phyloP scores from a whole-genome alignment of 1,140 invertebrate species.

The Diachasmimorpha longicaudata region DNA sequence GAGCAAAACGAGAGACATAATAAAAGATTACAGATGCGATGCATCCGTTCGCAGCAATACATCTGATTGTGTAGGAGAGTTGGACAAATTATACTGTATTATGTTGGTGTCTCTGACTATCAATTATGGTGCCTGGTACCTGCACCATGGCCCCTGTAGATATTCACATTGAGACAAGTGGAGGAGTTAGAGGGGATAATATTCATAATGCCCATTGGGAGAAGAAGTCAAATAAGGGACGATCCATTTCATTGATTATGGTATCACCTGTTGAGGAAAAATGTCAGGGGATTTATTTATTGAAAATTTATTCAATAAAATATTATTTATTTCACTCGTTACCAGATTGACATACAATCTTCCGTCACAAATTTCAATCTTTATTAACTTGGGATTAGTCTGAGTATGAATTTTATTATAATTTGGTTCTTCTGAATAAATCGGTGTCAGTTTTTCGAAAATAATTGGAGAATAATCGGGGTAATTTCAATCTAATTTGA shows the following conservation, averaged over 20 bases:
- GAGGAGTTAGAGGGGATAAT: background rate
- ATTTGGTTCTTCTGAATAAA: too few species aligned
- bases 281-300: too few species aligned
- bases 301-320: too few species aligned
- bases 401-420: too few species aligned
- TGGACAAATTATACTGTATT: slow-evolving; percentile 62
- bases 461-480: too few species aligned
- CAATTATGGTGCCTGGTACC: slow-evolving; percentile 47
- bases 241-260: slow-evolving; percentile 59
- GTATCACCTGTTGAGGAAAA: slow-evolving; percentile 34
- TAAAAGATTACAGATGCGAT: slow-evolving; percentile 61
- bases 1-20: slow-evolving; percentile 39
- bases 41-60: slow-evolving; percentile 61
- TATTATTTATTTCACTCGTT: background rate
- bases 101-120: slow-evolving; percentile 57
- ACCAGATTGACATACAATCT: too few species aligned
- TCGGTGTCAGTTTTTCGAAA: too few species aligned
- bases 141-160: background rate
- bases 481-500: background rate
- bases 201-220: background rate
- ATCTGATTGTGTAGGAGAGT: slow-evolving; percentile 59
- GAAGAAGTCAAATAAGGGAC: background rate
- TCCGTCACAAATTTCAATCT: too few species aligned
- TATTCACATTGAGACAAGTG: slow-evolving; percentile 17
- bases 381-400: too few species aligned